Evolutionary conservation across 2,113 vertebrate genomes (phyloP).

Genomic region (Pygoscelis antarcticus): DNA sequence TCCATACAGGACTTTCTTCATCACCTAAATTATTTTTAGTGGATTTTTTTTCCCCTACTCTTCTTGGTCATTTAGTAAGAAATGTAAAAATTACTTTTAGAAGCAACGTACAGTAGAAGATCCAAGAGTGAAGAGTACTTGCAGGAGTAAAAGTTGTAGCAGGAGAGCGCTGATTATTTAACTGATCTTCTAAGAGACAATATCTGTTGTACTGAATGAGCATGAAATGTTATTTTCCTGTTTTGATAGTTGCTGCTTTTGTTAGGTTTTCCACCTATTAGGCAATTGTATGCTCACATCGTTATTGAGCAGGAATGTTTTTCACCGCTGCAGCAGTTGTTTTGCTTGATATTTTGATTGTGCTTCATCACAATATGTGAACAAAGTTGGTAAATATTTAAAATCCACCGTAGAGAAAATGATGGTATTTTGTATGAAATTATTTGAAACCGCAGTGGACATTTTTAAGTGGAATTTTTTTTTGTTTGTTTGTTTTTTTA

Average conservation of each 20-base stretch:
- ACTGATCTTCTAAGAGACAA: background rate
- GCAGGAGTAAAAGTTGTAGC: background rate
- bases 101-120: background rate
- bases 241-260: background rate
- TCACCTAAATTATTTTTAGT: background rate
- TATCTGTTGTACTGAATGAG: background rate
- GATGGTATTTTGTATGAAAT: background rate
- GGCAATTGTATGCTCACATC: background rate
- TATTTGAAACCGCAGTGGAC: background rate
- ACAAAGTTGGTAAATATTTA: background rate
- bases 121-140: background rate
- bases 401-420: accelerated
- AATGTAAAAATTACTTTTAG: background rate
- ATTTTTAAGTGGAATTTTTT: background rate
- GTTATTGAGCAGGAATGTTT: background rate
- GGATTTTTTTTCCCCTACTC: accelerated
- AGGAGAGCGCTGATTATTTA: background rate
- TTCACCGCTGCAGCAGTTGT: background rate
- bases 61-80: background rate
- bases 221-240: background rate
- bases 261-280: background rate
- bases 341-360: background rate
- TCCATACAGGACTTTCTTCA: background rate
- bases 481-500: background rate
- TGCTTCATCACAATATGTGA: background rate